These are phyloP conservation scores for Nomada fabriciana DNA, from an alignment of 2,888 invertebrate genomes.

Conservation along the genomic window DNA sequence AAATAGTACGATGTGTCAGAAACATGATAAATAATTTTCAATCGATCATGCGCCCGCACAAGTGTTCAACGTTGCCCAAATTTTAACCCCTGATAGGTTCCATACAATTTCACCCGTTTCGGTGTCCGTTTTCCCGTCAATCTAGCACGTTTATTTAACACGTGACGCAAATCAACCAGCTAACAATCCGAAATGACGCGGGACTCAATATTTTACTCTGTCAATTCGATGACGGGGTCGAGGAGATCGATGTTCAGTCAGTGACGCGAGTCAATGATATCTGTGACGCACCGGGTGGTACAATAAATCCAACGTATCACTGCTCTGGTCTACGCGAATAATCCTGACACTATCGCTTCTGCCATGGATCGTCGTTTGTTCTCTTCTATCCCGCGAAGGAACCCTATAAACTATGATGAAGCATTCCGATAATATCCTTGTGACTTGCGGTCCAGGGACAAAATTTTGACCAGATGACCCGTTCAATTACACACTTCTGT, in stretches of 20 bases:
- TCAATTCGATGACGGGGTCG: conserved; percentile 47
- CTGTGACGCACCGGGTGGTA: conserved; percentile 15
- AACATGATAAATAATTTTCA: not conserved
- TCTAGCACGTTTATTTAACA: conserved; percentile 34
- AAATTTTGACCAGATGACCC: conserved; percentile 1
- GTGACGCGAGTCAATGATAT: conserved; percentile 55
- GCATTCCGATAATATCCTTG: not conserved
- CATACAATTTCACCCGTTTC: not conserved
- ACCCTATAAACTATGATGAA: not conserved
- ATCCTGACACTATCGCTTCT: conserved; percentile 26
- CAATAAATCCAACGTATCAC: conserved; percentile 49
- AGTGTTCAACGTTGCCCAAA: no score
- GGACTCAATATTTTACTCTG: conserved; percentile 44
- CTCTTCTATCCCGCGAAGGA: conserved; percentile 10
- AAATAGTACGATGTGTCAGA: not conserved
- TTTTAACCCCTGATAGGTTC: not conserved
- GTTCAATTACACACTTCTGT: conserved; percentile 17
- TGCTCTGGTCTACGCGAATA: conserved; percentile 21
- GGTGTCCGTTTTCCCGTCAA: conserved; percentile 20
- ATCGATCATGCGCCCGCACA: not conserved
- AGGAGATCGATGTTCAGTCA: conserved; percentile 37
- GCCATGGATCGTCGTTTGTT: conserved; percentile 22
- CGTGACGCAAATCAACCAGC: conserved; percentile 37
- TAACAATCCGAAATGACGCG: conserved; percentile 46
- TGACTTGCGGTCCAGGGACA: not conserved